A percentile compares a stretch with the other conserved stretches of the same genome.
Conservation (phyloP, 2,113 vertebrate species). For the Caloenas nicobarica region DNA sequence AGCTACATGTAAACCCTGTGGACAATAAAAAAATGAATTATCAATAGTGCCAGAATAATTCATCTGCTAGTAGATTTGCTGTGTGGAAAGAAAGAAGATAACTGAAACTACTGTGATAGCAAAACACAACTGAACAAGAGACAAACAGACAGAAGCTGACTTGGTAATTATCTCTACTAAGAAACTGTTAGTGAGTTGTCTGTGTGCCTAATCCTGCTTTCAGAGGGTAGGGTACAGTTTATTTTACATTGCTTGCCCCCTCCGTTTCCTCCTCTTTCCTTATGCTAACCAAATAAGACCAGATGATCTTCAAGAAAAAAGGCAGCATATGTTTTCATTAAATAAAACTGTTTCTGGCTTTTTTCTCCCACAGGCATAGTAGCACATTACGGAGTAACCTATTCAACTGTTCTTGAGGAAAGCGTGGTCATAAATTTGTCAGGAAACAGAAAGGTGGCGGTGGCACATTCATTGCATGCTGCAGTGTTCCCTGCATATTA, state of each 20-base stretch:
- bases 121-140: not conserved
- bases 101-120: not conserved
- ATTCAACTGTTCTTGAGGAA: not conserved
- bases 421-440: not conserved
- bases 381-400: not conserved
- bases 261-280: not conserved
- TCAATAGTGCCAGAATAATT: not conserved
- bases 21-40: not conserved
- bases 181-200: not conserved
- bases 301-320: not conserved
- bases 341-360: not conserved
- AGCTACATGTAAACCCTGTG: not conserved
- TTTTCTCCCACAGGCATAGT: not conserved
- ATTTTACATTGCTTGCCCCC: not conserved
- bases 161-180: not conserved
- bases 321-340: not conserved
- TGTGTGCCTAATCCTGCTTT: not conserved
- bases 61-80: not conserved
- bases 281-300: not conserved
- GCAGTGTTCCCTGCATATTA: not conserved
- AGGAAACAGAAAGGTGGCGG: not conserved
- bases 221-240: not conserved
- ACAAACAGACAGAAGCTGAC: not conserved
- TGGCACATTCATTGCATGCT: not conserved
- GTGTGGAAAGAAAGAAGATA: not conserved